A percentile compares a stretch with the other conserved stretches of the same genome.
Conservation (phyloP, 2,113 vertebrate species). For the Riparia riparia region DNA sequence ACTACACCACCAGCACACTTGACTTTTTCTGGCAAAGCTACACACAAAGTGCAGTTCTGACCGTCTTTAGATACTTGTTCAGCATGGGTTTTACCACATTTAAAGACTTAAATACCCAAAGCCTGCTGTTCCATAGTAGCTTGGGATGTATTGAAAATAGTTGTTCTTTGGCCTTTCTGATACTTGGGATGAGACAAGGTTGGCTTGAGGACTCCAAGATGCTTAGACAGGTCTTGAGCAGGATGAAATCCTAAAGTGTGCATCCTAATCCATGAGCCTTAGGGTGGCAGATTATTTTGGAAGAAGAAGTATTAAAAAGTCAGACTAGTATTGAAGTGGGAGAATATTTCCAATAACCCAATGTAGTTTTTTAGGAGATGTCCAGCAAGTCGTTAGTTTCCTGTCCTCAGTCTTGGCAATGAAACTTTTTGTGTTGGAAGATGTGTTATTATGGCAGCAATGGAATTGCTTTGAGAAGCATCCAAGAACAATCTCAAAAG, state of each 20-base stretch:
- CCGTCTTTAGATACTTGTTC: background rate
- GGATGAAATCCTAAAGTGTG: background rate
- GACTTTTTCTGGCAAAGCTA: background rate
- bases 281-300: background rate
- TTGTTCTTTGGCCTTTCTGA: background rate
- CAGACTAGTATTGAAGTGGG: background rate
- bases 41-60: background rate
- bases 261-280: background rate
- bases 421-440: background rate
- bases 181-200: background rate
- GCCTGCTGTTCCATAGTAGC: background rate
- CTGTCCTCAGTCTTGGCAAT: constrained; percentile 10
- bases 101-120: background rate
- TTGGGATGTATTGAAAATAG: background rate
- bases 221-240: background rate
- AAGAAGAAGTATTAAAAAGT: background rate
- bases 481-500: constrained; percentile 30
- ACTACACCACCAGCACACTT: background rate
- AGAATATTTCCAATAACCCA: background rate
- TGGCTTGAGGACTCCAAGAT: background rate
- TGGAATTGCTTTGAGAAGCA: constrained; percentile 40
- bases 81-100: background rate
- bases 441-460: constrained; percentile 31
- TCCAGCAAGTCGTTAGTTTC: constrained; percentile 27
- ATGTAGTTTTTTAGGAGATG: background rate